These are phyloP conservation scores for Tarsius wallacei DNA, from an alignment of 2,797 vertebrate species.

Conservation along the genomic window DNA sequence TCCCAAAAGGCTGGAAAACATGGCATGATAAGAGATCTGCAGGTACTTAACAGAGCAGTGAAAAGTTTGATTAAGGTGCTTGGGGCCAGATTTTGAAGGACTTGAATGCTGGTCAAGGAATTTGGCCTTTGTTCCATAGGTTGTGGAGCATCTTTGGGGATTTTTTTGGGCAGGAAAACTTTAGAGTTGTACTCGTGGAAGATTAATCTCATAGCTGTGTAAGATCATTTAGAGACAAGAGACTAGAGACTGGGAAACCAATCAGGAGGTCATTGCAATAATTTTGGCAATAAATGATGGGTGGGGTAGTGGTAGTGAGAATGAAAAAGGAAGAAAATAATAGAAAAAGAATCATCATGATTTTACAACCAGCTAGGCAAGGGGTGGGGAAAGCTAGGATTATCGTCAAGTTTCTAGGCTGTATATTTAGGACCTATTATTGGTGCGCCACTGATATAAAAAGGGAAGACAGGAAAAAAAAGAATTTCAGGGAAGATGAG, in stretches of 20 bases:
- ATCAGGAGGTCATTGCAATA: neutral
- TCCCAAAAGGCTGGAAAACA: neutral
- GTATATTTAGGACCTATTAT: neutral
- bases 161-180: neutral
- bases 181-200: neutral
- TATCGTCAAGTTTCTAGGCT: neutral
- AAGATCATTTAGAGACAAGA: neutral
- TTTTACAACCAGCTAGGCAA: neutral
- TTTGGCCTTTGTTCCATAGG: neutral
- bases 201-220: constrained; percentile 11
- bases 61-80: neutral
- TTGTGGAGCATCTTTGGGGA: neutral
- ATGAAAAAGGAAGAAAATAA: neutral
- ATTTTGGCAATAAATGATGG: neutral
- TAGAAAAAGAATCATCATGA: neutral
- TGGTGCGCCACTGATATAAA: neutral
- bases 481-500: neutral
- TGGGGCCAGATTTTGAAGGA: neutral
- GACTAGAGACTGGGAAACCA: neutral
- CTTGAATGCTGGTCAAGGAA: neutral
- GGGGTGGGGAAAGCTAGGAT: neutral
- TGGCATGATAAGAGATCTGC: neutral
- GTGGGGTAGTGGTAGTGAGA: neutral
- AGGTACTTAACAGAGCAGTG: neutral
- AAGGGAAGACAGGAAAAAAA: neutral